Conservation (phyloP, 2,113 vertebrate species). For the Trachemys scripta region DNA sequence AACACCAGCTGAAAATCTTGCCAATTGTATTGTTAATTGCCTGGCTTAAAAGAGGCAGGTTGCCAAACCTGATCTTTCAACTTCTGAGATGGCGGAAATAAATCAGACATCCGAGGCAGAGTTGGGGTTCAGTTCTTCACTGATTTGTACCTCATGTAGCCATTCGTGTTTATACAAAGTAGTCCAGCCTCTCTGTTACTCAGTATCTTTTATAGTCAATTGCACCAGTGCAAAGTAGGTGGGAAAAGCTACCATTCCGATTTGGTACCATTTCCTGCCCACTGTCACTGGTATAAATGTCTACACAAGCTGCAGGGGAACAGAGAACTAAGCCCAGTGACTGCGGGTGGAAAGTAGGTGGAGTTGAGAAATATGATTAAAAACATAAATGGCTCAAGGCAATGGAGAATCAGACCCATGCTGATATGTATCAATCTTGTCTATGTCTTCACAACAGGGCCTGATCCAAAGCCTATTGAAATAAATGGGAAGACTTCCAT, state of each 20-base stretch:
- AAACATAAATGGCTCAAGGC: background rate
- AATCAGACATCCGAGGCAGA: background rate
- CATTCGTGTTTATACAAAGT: background rate
- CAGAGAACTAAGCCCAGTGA: background rate
- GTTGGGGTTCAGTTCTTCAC: background rate
- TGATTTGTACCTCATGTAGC: background rate
- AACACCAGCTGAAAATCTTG: background rate
- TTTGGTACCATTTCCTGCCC: background rate
- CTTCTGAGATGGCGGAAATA: background rate
- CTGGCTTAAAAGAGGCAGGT: background rate
- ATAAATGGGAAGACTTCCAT: background rate
- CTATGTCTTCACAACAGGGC: background rate
- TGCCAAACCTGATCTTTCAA: background rate
- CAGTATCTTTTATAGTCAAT: background rate
- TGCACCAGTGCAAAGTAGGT: background rate
- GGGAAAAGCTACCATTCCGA: background rate
- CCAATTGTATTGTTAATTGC: background rate
- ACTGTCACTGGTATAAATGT: background rate
- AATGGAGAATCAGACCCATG: background rate
- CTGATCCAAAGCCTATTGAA: background rate
- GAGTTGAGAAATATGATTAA: background rate
- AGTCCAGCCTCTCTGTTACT: background rate
- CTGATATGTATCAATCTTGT: background rate
- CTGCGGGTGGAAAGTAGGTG: rapidly evolving
- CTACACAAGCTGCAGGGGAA: background rate